Percentiles rank a stretch among this genome's conserved stretches.
These are phyloP conservation scores for Oopsacas minuta DNA, from an alignment of 37 sponge, comb jelly and placozoan species.

Conservation along the genomic window DNA sequence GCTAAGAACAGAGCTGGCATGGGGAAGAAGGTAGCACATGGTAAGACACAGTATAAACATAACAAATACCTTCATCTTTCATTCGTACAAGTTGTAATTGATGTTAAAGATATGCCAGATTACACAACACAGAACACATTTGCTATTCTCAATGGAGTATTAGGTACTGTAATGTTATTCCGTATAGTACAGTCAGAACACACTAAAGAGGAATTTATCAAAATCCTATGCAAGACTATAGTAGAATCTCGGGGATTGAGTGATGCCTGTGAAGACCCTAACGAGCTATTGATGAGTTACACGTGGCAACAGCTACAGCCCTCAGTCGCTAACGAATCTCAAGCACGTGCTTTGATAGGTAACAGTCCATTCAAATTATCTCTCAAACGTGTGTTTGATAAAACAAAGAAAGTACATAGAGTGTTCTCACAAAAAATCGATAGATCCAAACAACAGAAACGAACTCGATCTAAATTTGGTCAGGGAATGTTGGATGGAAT, in stretches of 20 bases:
- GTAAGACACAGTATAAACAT: conserved; percentile 14
- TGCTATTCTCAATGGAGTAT: neutral
- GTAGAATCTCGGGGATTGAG: neutral
- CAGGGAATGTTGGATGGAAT: neutral
- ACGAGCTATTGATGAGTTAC: neutral
- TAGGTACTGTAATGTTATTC: neutral
- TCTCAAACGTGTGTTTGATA: neutral
- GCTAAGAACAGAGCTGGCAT: neutral
- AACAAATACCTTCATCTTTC: conserved; percentile 12
- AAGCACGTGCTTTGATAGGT: neutral
- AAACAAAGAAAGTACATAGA: neutral
- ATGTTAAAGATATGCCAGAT: neutral
- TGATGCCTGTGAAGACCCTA: neutral
- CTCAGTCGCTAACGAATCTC: neutral
- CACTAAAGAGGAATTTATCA: neutral
- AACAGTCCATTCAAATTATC: neutral
- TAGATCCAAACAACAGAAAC: neutral
- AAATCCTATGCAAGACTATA: neutral
- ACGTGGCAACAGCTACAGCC: conserved; percentile 7
- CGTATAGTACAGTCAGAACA: neutral
- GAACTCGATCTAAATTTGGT: neutral
- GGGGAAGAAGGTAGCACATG: conserved; percentile 6
- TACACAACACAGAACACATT: neutral
- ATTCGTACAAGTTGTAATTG: neutral
- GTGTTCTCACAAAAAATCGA: neutral